Conservation (phyloP, 2,888 invertebrate genomes). For the Harpagoxenus sublaevis region DNA sequence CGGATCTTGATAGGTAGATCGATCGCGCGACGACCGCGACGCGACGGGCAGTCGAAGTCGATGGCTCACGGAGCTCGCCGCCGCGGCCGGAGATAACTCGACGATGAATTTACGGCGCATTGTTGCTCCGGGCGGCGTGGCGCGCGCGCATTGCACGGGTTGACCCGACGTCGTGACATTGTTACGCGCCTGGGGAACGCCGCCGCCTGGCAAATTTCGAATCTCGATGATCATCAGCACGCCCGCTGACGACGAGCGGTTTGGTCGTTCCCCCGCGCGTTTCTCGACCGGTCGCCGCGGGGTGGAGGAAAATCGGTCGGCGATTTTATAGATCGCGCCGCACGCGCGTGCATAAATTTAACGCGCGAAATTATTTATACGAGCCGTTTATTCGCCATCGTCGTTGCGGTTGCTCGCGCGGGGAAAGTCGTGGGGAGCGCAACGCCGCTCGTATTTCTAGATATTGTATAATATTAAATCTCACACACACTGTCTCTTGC, state of each 20-base stretch:
- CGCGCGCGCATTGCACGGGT: conserved; percentile 21
- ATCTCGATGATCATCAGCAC: conserved; percentile 27
- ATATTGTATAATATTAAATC: not conserved
- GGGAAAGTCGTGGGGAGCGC: not conserved
- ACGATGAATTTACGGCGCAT: conserved; percentile 41
- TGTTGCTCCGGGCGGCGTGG: conserved; percentile 21
- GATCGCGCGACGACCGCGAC: conserved; percentile 6
- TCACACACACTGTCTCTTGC: not conserved
- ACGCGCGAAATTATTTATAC: not conserved
- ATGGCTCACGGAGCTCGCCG: not conserved
- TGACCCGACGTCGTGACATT: conserved; percentile 19
- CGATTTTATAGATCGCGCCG: not conserved
- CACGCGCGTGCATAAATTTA: conserved; percentile 28
- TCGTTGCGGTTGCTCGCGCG: not conserved
- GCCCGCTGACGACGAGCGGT: not conserved
- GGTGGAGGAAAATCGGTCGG: not conserved
- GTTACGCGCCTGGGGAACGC: conserved; percentile 31
- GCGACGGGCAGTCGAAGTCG: not conserved
- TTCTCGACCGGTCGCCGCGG: not conserved
- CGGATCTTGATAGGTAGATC: conserved; percentile 28
- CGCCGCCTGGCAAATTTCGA: conserved; percentile 36
- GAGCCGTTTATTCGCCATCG: not conserved
- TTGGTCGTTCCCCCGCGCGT: not conserved
- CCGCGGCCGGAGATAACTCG: conserved; percentile 20
- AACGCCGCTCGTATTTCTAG: not conserved